A percentile compares a stretch with the other conserved stretches of the same genome.
Conservation (phyloP, 2,888 invertebrate genomes). For the Conchocele bisecta region DNA sequence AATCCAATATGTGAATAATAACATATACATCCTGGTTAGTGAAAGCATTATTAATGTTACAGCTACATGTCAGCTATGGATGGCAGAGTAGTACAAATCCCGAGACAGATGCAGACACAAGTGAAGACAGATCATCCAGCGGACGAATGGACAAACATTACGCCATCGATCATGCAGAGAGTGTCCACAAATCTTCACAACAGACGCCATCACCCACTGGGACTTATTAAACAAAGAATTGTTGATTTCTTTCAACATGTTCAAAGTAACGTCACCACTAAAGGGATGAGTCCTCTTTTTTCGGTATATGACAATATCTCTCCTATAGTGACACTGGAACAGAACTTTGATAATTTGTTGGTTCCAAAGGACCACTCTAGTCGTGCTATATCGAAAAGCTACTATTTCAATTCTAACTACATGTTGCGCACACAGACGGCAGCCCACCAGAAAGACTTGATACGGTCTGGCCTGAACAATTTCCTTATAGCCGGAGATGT, state of each 20-base stretch:
- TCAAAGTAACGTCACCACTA: constrained; percentile 88
- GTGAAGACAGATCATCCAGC: no score
- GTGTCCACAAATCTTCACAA: constrained; percentile 91
- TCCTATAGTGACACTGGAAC: constrained; percentile 92
- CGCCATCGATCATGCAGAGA: constrained; percentile 91
- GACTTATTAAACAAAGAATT: constrained; percentile 91
- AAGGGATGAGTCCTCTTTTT: constrained; percentile 90
- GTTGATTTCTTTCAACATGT: constrained; percentile 91
- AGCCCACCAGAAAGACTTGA: constrained; percentile 95
- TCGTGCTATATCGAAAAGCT: constrained; percentile 94
- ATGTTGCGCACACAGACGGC: constrained; percentile 96
- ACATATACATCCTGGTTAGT: no score
- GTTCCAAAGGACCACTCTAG: constrained; percentile 95
- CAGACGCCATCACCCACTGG: constrained; percentile 91
- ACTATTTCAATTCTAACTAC: constrained; percentile 92
- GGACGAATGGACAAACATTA: constrained; percentile 94
- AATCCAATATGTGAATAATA: no score
- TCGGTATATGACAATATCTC: constrained; percentile 93
- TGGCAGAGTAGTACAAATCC: no score
- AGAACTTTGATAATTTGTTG: constrained; percentile 95
- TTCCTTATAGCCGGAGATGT: constrained; percentile 98
- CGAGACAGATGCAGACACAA: no score
- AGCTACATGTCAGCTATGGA: no score
- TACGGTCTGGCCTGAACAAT: constrained; percentile 93
- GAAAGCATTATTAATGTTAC: no score